Percentiles rank a stretch among this genome's conserved stretches.
These are phyloP conservation scores for Xenus cinereus DNA, from an alignment of 2,113 vertebrate genomes.

Conservation along the genomic window DNA sequence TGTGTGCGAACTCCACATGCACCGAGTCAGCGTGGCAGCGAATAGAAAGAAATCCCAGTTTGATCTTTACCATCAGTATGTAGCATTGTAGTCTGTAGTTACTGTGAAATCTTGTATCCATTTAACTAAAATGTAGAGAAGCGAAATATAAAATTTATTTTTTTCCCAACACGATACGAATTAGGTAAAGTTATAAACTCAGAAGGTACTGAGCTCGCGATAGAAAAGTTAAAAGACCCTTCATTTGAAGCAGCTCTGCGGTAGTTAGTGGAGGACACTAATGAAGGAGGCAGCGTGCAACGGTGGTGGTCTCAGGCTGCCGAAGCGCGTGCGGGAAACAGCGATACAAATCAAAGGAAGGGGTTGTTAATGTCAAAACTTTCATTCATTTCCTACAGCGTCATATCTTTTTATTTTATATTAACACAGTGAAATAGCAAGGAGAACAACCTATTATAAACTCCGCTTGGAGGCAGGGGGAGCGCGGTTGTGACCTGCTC, in stretches of 20 bases:
- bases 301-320: background rate
- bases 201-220: background rate
- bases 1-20: background rate
- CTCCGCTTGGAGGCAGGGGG: background rate
- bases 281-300: slow-evolving; percentile 14
- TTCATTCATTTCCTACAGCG: slow-evolving; percentile 27
- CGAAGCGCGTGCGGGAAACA: background rate
- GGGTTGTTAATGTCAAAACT: slow-evolving; percentile 32
- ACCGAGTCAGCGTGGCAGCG: background rate
- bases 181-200: slow-evolving; percentile 19
- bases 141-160: background rate
- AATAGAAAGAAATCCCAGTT: background rate
- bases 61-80: slow-evolving; percentile 9
- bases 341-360: slow-evolving; percentile 24
- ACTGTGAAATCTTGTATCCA: background rate
- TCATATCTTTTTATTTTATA: slow-evolving; percentile 1
- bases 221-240: slow-evolving; percentile 13
- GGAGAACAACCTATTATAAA: slow-evolving; percentile 13
- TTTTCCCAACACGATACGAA: background rate
- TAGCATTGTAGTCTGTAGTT: background rate
- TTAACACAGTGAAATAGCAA: background rate
- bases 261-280: slow-evolving; percentile 19
- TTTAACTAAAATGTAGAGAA: slow-evolving; percentile 12
- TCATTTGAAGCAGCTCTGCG: slow-evolving; percentile 22
- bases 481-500: background rate